Percentiles rank a stretch among this genome's conserved stretches.
These are phyloP conservation scores for Nautilus pompilius DNA, from an alignment of 1,140 invertebrate genomes.

Conservation along the genomic window DNA sequence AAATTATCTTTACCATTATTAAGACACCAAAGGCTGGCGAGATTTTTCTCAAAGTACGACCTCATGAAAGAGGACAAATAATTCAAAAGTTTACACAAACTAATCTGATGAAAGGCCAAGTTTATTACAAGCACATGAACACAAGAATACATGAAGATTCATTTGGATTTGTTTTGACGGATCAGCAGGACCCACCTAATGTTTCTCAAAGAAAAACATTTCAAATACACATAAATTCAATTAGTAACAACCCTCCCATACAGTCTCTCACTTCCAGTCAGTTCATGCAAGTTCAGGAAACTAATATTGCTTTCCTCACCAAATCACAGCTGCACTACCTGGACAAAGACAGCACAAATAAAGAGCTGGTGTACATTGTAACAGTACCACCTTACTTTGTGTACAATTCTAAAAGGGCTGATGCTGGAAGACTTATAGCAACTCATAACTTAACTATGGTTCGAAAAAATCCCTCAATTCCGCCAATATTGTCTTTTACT, in stretches of 20 bases:
- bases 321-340: slow-evolving; percentile 49
- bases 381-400: slow-evolving; percentile 52
- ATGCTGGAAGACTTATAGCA: slow-evolving; percentile 52
- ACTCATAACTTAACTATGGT: slow-evolving; percentile 45
- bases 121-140: slow-evolving; percentile 49
- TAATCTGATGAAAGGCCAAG: slow-evolving; percentile 42
- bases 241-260: slow-evolving; percentile 54
- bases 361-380: slow-evolving; percentile 46
- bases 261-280: slow-evolving; percentile 40
- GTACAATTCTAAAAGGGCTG: slow-evolving; percentile 33
- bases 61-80: slow-evolving; percentile 32
- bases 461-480: slow-evolving; percentile 31
- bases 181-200: slow-evolving; percentile 55
- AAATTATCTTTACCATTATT: slow-evolving; percentile 58
- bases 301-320: slow-evolving; percentile 49
- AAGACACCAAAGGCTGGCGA: slow-evolving; percentile 48
- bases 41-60: slow-evolving; percentile 34
- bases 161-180: slow-evolving; percentile 51
- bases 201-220: slow-evolving; percentile 46
- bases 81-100: slow-evolving; percentile 44
- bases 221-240: slow-evolving; percentile 49
- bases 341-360: slow-evolving; percentile 49
- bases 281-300: slow-evolving; percentile 51
- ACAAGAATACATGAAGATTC: slow-evolving; percentile 36
- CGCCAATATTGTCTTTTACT: slow-evolving; percentile 42